Conservation (phyloP, 2,113 vertebrate species). For the Leucoraja erinaceus region DNA sequence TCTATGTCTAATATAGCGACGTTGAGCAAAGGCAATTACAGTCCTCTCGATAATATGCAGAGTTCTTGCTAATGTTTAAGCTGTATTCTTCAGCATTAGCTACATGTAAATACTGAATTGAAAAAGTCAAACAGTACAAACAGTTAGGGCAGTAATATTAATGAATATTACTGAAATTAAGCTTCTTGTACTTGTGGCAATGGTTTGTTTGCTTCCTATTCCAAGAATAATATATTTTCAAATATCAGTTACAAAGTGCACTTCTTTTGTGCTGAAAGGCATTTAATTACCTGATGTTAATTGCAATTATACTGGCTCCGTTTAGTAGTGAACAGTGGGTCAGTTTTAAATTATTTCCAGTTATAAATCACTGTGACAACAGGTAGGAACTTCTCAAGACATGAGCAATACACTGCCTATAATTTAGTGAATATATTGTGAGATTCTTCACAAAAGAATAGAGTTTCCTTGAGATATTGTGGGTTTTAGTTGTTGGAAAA, state of each 20-base stretch:
- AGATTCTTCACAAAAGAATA: background rate
- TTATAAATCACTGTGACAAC: background rate
- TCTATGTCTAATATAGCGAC: too few species aligned
- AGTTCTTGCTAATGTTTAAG: background rate
- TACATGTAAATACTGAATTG: background rate
- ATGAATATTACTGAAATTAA: background rate
- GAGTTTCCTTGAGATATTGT: background rate
- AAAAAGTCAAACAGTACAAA: constrained; percentile 7
- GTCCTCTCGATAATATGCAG: background rate
- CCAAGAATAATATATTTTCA: background rate
- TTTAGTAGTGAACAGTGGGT: background rate
- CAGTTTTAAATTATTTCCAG: background rate
- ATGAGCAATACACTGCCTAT: background rate
- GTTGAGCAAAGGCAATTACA: background rate
- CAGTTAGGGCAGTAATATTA: background rate
- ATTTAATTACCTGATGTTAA: background rate
- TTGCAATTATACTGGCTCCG: background rate
- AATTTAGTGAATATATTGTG: background rate
- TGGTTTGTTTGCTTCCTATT: background rate
- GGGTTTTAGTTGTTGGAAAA: background rate
- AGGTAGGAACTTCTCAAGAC: background rate
- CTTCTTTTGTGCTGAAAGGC: background rate
- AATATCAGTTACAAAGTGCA: background rate
- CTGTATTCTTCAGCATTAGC: background rate
- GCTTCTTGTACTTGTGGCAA: background rate